phyloP scores from a whole-genome alignment of 2,797 vertebrate genomes.

The Odontamblyopus rebecca region DNA sequence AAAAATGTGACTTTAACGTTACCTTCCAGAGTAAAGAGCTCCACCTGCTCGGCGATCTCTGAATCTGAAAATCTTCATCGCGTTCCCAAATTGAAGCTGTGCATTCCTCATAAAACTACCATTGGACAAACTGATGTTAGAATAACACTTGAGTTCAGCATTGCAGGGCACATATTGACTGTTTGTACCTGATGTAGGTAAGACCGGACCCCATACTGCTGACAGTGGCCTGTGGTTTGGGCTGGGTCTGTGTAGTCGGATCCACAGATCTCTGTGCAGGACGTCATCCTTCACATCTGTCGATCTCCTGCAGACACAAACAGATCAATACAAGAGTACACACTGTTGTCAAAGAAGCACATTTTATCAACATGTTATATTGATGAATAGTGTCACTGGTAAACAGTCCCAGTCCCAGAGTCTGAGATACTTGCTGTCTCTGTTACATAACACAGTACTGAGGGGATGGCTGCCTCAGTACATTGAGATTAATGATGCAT shows the following conservation, averaged over 20 bases:
- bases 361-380: slow-evolving; percentile 2
- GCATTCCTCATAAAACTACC: slow-evolving; percentile 96
- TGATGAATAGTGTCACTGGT: slow-evolving; percentile 7
- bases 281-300: slow-evolving; percentile 88
- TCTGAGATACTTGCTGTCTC: slow-evolving; percentile 8
- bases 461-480: slow-evolving; percentile 21
- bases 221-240: slow-evolving; percentile 76
- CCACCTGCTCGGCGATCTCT: slow-evolving; percentile 96
- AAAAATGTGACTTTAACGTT: neutral
- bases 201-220: slow-evolving; percentile 95
- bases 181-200: slow-evolving; percentile 87
- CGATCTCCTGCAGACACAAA: slow-evolving; percentile 50
- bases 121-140: neutral
- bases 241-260: slow-evolving; percentile 80
- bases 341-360: slow-evolving; percentile 18
- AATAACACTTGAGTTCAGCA: neutral
- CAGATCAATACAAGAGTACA: slow-evolving; percentile 26
- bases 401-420: slow-evolving; percentile 2
- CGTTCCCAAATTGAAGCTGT: slow-evolving; percentile 98
- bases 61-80: slow-evolving; percentile 98
- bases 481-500: slow-evolving; percentile 50
- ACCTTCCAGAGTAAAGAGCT: slow-evolving; percentile 99
- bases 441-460: slow-evolving; percentile 47
- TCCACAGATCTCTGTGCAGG: slow-evolving; percentile 88
- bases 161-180: neutral